Evolutionary conservation across 1,140 invertebrate genomes (phyloP).

Genomic region (Drosophila chauvacae): DNA sequence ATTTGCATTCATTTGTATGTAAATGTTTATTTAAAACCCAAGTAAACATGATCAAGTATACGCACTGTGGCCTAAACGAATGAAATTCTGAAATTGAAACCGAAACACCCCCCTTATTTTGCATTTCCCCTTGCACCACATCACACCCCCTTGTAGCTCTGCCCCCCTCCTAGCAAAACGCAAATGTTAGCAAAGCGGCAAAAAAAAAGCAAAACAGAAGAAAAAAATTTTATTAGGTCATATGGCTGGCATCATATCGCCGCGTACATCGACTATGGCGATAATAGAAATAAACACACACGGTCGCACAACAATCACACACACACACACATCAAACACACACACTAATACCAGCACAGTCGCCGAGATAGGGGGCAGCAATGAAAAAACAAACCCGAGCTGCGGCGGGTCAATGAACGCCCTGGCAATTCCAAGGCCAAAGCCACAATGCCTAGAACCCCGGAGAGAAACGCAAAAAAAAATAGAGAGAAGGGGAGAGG

Average conservation of each 20-base stretch:
- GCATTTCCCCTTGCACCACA: not conserved
- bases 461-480: conserved; percentile 18
- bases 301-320: conserved; percentile 36
- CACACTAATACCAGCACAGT: conserved; percentile 1
- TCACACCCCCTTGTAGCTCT: not conserved
- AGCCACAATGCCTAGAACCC: conserved; percentile 69
- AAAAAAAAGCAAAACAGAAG: conserved; percentile 49
- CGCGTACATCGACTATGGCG: conserved; percentile 66
- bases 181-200: conserved; percentile 28
- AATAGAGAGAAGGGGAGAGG: conserved; percentile 13
- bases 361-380: conserved; percentile 57
- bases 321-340: conserved; percentile 2
- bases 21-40: not conserved
- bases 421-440: conserved; percentile 77
- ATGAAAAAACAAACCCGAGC: conserved; percentile 60
- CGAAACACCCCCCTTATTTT: not conserved
- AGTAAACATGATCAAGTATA: conserved; percentile 27
- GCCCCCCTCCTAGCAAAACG: conserved; percentile 1
- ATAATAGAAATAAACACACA: conserved; percentile 78
- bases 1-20: too few species aligned
- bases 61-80: conserved; percentile 17
- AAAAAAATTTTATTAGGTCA: conserved; percentile 72
- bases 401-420: conserved; percentile 76
- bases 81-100: conserved; percentile 2
- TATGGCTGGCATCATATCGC: conserved; percentile 74